Evolutionary conservation across 2,888 invertebrate genomes (phyloP).

Genomic region (Ceramica pisi): DNA sequence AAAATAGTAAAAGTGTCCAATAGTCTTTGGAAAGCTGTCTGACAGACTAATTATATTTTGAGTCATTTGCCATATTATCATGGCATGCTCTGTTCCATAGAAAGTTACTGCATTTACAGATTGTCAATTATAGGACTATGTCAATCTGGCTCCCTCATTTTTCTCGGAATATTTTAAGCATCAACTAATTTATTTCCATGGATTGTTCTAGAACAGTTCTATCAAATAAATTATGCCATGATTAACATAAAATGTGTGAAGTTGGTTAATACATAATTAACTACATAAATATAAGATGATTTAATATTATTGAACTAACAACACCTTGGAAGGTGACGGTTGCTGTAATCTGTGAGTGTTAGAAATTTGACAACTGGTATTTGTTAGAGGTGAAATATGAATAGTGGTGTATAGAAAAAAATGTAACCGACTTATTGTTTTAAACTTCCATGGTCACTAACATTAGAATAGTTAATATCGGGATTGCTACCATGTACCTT

Average conservation of each 20-base stretch:
- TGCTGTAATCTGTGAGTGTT: neutral
- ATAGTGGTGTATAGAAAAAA: too few relatives aligned
- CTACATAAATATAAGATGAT: neutral
- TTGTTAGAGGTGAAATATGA: neutral
- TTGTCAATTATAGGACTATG: neutral
- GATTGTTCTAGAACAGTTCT: slow-evolving; percentile 1
- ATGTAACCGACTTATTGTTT: too few relatives aligned
- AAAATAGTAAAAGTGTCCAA: too few relatives aligned
- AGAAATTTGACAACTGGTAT: slow-evolving; percentile 10
- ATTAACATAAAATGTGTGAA: slow-evolving; percentile 21
- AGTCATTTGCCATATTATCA: too few relatives aligned
- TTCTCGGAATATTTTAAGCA: neutral
- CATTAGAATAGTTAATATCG: too few relatives aligned
- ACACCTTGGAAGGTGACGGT: neutral
- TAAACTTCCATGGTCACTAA: too few relatives aligned
- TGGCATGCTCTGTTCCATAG: too few relatives aligned
- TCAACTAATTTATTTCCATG: neutral
- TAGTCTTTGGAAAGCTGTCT: too few relatives aligned
- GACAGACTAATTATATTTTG: too few relatives aligned
- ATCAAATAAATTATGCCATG: neutral
- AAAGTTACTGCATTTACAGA: too few relatives aligned
- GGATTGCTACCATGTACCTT: too few relatives aligned
- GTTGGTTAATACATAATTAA: slow-evolving; percentile 13
- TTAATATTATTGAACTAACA: slow-evolving; percentile 2
- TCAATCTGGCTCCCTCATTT: neutral